Base-by-base conservation (phyloP, 2,113 vertebrate genomes). In the Colossoma macropomum region DNA sequence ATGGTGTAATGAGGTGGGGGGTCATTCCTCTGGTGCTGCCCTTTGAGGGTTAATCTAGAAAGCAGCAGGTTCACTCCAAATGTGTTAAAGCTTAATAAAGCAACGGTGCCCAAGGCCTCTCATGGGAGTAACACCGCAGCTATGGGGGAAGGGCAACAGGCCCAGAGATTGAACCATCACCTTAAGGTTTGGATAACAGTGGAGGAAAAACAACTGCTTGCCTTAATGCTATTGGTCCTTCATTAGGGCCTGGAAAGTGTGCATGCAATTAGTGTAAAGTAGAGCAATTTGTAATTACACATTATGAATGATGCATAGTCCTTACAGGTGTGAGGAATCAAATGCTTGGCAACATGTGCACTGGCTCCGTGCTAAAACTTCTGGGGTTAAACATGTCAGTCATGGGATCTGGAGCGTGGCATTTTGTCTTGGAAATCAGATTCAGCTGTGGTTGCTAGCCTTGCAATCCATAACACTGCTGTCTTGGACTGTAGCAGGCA, bases 41-140 rank as follows among this genome's bases (percentile, higher is more conserved):
- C 68, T 71, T 71, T 71, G 38, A 12, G 21, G 68, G 34, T 8
- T n/a, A 71, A 71, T n/a, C 34, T 65, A 21, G 41, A 81, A 62
- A 48, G 27, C 69, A 28, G 12, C 0, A 23, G 6, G 38, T 73
- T 21, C 59, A 1, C 69, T 45, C 17, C 21, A 73, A 79, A 30
- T 2, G 69, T 75, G 72, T 82, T 72, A 9, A 3, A 84, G 75
- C 69, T 66, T 85, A 87, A 89, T 87, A 90, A 90, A 88, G 60
- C 28, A 62, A 32, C 48, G 54, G 30, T 16, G 41, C 69, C 30
- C 70, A 75, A 48, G 69, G 34, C 27, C 71, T 80, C 83, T 73
- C 82, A 32, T 73, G 69, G 30, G 82, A 84, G 30, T 32, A 54
- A 9, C 50, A 27, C 21, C 9, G 38, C 27, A 25, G 32, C 7